A percentile compares a stretch with the other conserved stretches of the same genome.
phyloP scores from a whole-genome alignment of 2,888 invertebrate genomes.

The Nomada fucata region DNA sequence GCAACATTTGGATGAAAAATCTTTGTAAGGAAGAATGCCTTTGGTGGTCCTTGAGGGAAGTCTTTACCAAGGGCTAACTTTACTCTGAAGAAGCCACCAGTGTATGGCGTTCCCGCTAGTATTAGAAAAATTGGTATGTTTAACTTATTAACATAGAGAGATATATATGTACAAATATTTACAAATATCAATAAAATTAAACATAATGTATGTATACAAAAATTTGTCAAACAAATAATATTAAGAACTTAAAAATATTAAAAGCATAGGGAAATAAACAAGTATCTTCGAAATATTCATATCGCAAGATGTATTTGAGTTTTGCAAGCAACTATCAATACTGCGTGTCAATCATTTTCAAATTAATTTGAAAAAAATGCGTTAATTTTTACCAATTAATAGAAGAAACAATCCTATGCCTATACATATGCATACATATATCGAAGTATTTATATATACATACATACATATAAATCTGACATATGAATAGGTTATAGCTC shows the following conservation, averaged over 20 bases:
- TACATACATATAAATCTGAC: slow-evolving; percentile 38
- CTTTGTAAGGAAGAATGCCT: slow-evolving; percentile 96
- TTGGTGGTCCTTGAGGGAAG: slow-evolving; percentile 96
- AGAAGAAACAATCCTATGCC: slow-evolving; percentile 2
- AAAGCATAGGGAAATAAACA: neutral
- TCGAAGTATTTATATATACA: neutral
- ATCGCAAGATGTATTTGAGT: neutral
- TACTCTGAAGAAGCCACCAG: slow-evolving; percentile 94
- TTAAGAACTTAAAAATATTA: neutral
- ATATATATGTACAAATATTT: neutral
- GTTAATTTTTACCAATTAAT: neutral
- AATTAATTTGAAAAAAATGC: neutral
- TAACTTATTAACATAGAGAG: slow-evolving; percentile 8
- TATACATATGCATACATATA: slow-evolving; percentile 1
- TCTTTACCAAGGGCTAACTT: slow-evolving; percentile 96
- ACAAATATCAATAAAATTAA: neutral
- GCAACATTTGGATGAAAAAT: slow-evolving; percentile 99
- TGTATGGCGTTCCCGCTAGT: slow-evolving; percentile 95
- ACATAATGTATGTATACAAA: neutral
- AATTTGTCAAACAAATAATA: neutral
- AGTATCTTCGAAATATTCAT: neutral
- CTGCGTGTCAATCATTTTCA: neutral
- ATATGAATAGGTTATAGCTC: slow-evolving; percentile 57
- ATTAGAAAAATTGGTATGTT: slow-evolving; percentile 23
- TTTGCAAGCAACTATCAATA: neutral